Evolutionary conservation across 2,113 vertebrate genomes (phyloP).

Genomic region (Sorex fumeus): DNA sequence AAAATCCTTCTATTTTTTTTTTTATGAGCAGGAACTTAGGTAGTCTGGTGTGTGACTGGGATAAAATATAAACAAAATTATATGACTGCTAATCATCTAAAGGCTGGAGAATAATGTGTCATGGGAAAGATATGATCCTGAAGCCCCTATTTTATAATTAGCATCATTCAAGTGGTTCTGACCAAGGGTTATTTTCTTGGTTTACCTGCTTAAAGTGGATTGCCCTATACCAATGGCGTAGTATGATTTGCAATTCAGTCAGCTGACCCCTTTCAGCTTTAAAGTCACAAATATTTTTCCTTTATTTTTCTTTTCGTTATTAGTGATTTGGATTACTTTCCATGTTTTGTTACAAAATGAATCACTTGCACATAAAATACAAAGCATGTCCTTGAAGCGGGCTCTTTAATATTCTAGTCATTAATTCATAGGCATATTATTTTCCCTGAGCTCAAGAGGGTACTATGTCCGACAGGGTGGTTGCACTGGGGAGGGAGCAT

Average conservation of each 20-base stretch:
- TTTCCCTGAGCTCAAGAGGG: background rate
- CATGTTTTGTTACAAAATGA: background rate
- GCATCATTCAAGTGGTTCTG: background rate
- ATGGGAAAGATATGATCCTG: background rate
- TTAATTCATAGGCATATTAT: background rate
- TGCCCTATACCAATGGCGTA: background rate
- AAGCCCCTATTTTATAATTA: background rate
- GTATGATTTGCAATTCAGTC: background rate
- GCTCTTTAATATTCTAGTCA: background rate
- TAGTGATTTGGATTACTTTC: background rate
- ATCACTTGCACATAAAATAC: background rate
- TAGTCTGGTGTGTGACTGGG: background rate
- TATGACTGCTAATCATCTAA: background rate
- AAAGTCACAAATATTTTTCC: conserved; percentile 6
- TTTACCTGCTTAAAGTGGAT: background rate
- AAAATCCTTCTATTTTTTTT: background rate
- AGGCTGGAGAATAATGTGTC: background rate
- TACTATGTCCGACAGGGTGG: background rate
- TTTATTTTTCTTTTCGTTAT: background rate
- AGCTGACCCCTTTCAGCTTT: background rate
- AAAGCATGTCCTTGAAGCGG: background rate
- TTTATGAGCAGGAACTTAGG: background rate
- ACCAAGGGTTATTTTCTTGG: conserved; percentile 1
- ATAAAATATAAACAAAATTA: background rate
- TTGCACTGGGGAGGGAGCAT: background rate